Evolutionary conservation across 2,113 vertebrate genomes (phyloP).

Genomic region (Pelecanus crispus): DNA sequence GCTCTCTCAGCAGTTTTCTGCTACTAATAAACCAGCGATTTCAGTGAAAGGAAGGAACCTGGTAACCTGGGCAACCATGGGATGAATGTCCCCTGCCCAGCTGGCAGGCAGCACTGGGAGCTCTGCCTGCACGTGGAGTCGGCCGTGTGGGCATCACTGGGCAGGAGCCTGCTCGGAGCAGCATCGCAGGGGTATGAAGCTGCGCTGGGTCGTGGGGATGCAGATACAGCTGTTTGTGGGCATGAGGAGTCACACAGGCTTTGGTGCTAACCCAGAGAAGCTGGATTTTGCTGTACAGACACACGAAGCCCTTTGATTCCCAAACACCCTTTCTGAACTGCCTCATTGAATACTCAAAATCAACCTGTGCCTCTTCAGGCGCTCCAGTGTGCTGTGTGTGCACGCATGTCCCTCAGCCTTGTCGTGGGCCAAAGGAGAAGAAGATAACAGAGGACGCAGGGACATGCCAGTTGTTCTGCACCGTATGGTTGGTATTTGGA

Average conservation of each 20-base stretch:
- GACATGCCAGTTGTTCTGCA: neutral
- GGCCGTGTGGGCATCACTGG: neutral
- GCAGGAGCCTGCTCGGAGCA: neutral
- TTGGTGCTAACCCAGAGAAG: neutral
- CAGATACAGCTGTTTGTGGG: neutral
- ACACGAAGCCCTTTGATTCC: neutral
- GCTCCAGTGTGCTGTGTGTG: neutral
- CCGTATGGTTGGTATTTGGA: accelerated
- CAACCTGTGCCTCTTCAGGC: neutral
- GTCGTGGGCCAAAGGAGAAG: neutral
- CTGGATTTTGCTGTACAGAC: neutral
- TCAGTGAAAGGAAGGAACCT: neutral
- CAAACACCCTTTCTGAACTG: neutral
- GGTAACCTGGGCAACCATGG: neutral
- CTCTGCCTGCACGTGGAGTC: accelerated
- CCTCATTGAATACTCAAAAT: neutral
- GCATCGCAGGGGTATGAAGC: accelerated
- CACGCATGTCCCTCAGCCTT: accelerated
- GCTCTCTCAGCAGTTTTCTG: neutral
- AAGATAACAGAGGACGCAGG: neutral
- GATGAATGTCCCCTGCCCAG: neutral
- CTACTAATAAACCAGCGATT: neutral
- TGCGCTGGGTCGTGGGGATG: neutral
- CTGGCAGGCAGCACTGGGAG: neutral
- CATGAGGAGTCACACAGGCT: neutral